Evolutionary conservation across 2,888 invertebrate species (phyloP), one percentile per base, ranked within the genome.

Genomic region (Sphinx pinastri): DNA sequence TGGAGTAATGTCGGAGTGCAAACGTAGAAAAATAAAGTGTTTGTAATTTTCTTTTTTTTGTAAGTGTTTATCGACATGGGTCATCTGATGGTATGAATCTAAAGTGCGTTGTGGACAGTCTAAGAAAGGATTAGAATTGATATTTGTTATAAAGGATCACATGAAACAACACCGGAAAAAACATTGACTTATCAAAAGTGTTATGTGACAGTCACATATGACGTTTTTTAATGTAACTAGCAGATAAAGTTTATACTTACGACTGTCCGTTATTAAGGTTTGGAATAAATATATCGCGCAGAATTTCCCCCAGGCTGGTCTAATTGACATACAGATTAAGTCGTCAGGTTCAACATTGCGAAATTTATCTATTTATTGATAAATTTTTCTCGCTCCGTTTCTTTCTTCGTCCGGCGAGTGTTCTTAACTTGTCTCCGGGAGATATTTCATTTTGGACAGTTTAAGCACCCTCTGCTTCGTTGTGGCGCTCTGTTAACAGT

Each of bases 401-500:
- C 74, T 78, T 77, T 75, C 71, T 75, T 69, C 73, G 74, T 73
- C 78, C 72, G 71, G 66, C 63, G 49, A 70, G 60, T 76, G 77
- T 81, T 83, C 84, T 88, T 85, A 88, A 84, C 81, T 84, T 86
- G 87, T 89, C 89, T 86, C 82, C 76, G 75, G 71, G 79, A 79
- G 81, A 87, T 88, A 87, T 87, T 86, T 89, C 86, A 88, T 88
- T 86, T 84, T 76, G 81, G 84, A 84, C 84, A 83, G 79, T 79
- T 82, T 85, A 81, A 86, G 82, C 79, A 74, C 71, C 69, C 72
- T 70, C 71, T 69, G 70, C 66, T 73, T 68, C 72, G 31, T 70
- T 70, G 70, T 71, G 68, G 66, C 69, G 71, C 71, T 70, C 67
- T 77, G 77, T 75, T 79, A 79, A 80, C 78, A 77, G 74, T 79